These are phyloP conservation scores for Mormyrus hasselquistii DNA, from an alignment of 2,797 vertebrate species.

Conservation along the genomic window DNA sequence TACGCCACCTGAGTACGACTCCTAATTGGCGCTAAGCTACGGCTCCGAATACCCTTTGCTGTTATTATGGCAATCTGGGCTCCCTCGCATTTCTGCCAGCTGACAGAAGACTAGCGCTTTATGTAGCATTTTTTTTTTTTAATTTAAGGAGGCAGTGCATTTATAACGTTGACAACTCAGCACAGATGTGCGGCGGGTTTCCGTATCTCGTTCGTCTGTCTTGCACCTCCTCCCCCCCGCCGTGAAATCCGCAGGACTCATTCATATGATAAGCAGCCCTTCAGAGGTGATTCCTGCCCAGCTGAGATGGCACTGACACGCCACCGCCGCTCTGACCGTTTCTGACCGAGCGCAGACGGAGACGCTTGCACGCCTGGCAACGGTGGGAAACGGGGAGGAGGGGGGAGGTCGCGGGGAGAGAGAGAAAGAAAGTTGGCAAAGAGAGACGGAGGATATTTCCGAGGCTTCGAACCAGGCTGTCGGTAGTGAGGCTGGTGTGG, in stretches of 20 bases:
- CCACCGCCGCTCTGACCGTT: constrained; percentile 43
- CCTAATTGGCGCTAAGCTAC: not conserved
- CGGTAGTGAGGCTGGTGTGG: constrained; percentile 57
- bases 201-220: constrained; percentile 31
- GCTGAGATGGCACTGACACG: constrained; percentile 42
- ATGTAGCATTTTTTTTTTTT: not conserved
- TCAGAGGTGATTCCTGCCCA: constrained; percentile 49
- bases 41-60: not conserved
- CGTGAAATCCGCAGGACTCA: constrained; percentile 40
- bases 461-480: constrained; percentile 62
- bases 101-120: not conserved
- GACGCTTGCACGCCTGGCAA: not conserved
- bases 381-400: not conserved
- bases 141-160: not conserved
- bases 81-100: not conserved
- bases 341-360: constrained; percentile 26
- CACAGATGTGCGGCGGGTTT: not conserved
- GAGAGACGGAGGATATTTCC: constrained; percentile 42
- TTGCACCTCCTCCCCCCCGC: constrained; percentile 38
- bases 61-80: constrained; percentile 15
- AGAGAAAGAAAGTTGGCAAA: constrained; percentile 46
- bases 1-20: not conserved
- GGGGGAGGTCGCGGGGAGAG: not conserved
- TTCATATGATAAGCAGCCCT: constrained; percentile 49
- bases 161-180: not conserved